These are phyloP conservation scores for Lasiurus borealis DNA, from an alignment of 2,113 vertebrate genomes.

Conservation along the genomic window DNA sequence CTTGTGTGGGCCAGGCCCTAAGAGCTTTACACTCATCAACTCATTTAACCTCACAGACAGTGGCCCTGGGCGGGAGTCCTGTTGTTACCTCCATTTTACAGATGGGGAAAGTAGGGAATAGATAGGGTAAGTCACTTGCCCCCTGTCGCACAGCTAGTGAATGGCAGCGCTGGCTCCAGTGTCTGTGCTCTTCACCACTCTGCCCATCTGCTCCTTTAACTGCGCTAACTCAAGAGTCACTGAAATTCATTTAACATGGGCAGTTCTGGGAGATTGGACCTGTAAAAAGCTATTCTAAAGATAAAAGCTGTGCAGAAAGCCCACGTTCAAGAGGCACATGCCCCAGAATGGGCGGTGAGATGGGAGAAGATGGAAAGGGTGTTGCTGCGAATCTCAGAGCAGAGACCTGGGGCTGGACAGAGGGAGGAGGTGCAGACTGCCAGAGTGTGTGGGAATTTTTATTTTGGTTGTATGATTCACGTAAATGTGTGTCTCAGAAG, in stretches of 20 bases:
- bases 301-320: neutral
- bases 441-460: slow-evolving; percentile 21
- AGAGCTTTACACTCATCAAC: neutral
- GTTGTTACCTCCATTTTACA: neutral
- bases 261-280: neutral
- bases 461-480: neutral
- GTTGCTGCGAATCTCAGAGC: neutral
- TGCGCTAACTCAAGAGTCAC: neutral
- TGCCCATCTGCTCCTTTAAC: neutral
- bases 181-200: neutral
- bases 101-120: neutral
- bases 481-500: neutral
- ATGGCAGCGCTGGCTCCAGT: neutral
- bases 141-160: neutral
- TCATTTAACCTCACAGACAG: neutral
- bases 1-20: neutral
- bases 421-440: neutral
- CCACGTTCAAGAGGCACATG: neutral
- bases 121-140: neutral
- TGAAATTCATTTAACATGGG: neutral
- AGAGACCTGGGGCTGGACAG: neutral
- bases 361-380: neutral
- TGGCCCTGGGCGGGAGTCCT: neutral
- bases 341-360: neutral
- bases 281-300: neutral